phyloP scores from a whole-genome alignment of 2,888 invertebrate species.

The Ennomos quercinarius region DNA sequence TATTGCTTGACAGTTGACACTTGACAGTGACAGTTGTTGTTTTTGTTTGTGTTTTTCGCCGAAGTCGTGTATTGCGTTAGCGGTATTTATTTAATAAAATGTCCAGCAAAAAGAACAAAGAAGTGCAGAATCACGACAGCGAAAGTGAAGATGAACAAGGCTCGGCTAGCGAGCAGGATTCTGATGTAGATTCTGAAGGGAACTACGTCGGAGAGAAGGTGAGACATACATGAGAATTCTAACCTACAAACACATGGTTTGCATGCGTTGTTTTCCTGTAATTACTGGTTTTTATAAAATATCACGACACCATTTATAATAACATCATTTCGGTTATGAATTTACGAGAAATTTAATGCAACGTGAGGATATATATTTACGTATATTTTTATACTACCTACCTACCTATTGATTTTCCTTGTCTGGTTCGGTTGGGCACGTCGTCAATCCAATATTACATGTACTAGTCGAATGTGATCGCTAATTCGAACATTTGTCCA shows the following conservation, averaged over 20 bases:
- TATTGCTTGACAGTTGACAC: neutral
- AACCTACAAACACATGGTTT: conserved; percentile 75
- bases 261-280: conserved; percentile 2
- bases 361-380: too few relatives aligned
- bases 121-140: conserved; percentile 68
- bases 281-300: neutral
- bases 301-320: neutral
- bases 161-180: conserved; percentile 71
- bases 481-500: too few relatives aligned
- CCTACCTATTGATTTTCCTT: too few relatives aligned
- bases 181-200: conserved; percentile 79
- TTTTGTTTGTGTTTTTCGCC: conserved; percentile 27
- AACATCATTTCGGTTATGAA: neutral
- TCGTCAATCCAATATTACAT: too few relatives aligned
- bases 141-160: conserved; percentile 78
- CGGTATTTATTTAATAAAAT: conserved; percentile 51
- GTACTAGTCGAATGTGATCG: too few relatives aligned
- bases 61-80: neutral
- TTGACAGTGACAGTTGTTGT: conserved; percentile 12
- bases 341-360: neutral
- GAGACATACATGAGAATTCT: conserved; percentile 45
- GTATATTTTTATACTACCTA: too few relatives aligned
- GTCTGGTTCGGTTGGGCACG: too few relatives aligned
- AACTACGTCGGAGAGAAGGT: conserved; percentile 86
- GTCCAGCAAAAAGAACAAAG: conserved; percentile 79